These are phyloP conservation scores for Porites rus DNA, from an alignment of 92 coral and sea anemone genomes.

Conservation along the genomic window DNA sequence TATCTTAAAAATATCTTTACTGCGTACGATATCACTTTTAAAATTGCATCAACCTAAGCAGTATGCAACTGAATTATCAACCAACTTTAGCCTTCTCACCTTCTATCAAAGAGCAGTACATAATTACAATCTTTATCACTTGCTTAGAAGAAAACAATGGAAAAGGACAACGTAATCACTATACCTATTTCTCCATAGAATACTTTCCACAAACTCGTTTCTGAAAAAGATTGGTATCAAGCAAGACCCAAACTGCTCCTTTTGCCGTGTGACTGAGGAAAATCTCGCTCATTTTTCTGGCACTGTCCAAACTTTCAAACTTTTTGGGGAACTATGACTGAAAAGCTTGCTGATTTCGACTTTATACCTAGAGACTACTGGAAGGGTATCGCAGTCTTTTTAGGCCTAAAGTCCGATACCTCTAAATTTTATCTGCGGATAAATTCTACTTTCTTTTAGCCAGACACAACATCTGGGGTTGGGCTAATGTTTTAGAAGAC, in stretches of 20 bases:
- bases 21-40: too few species aligned
- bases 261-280: neutral
- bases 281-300: conserved; percentile 1
- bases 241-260: neutral
- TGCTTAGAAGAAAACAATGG: neutral
- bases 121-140: neutral
- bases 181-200: neutral
- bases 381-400: neutral
- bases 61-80: neutral
- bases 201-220: neutral
- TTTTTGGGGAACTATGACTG: neutral
- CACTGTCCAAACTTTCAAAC: neutral
- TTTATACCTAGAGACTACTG: neutral
- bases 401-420: conserved; percentile 4
- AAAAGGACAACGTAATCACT: neutral
- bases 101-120: neutral
- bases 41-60: neutral
- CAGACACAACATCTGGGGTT: too few species aligned
- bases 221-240: neutral
- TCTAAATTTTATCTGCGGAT: neutral
- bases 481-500: neutral
- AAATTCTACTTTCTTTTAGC: neutral
- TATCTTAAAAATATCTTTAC: too few species aligned
- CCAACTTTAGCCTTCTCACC: neutral
- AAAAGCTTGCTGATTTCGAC: conserved; percentile 3